These are phyloP conservation scores for Odontamblyopus lacepedii DNA, from an alignment of 2,797 vertebrate genomes.

Conservation along the genomic window DNA sequence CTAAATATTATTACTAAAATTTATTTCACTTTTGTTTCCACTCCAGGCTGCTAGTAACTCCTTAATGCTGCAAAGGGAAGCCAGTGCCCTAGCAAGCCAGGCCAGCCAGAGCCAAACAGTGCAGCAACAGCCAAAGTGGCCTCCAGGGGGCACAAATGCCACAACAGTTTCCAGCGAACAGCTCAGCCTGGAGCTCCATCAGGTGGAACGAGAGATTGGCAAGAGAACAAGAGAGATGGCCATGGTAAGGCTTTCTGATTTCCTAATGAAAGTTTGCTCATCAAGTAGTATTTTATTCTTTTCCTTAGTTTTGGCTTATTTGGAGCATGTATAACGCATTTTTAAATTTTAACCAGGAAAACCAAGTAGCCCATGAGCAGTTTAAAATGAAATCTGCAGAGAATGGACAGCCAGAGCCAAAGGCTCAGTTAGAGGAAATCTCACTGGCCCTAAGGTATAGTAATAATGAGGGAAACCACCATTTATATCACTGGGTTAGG, in stretches of 20 bases:
- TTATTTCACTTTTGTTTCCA: neutral
- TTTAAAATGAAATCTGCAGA: constrained; percentile 89
- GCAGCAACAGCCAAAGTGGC: constrained; percentile 81
- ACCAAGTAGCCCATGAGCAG: constrained; percentile 90
- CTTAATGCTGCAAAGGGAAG: constrained; percentile 92
- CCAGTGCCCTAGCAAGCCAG: constrained; percentile 81
- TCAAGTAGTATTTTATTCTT: neutral
- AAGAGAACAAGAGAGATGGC: constrained; percentile 95
- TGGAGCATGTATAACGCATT: neutral
- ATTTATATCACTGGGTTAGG: neutral
- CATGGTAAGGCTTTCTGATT: constrained; percentile 79
- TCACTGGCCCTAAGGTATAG: constrained; percentile 88
- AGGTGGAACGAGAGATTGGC: constrained; percentile 96
- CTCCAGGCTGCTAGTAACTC: constrained; percentile 89
- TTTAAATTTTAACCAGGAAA: constrained; percentile 79
- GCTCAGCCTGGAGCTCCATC: constrained; percentile 94
- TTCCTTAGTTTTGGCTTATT: neutral
- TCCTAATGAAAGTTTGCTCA: neutral
- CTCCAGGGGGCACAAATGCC: constrained; percentile 77
- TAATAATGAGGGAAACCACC: neutral
- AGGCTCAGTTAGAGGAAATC: constrained; percentile 90
- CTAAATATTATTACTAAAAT: neutral
- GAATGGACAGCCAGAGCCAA: constrained; percentile 92
- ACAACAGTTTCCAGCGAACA: constrained; percentile 90
- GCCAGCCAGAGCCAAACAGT: constrained; percentile 58